Conservation (phyloP, 2,797 vertebrate species). For the Premnoplex brunnescens region DNA sequence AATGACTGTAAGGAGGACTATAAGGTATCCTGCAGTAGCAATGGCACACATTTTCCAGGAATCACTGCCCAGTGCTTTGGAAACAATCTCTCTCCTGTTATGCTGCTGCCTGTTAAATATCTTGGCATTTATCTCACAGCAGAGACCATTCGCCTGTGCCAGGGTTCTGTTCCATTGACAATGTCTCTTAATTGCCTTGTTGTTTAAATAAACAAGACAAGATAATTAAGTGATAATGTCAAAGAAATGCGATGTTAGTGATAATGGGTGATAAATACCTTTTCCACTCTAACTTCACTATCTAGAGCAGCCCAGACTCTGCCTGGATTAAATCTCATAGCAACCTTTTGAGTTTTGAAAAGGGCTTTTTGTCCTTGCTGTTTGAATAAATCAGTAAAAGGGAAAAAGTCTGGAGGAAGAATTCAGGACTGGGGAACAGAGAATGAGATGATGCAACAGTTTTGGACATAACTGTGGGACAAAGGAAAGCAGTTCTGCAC, state of each 20-base stretch:
- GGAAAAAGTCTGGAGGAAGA: background rate
- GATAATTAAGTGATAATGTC: conserved; percentile 72
- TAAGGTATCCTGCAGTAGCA: background rate
- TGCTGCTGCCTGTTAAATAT: conserved; percentile 57
- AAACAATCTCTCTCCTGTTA: conserved; percentile 37
- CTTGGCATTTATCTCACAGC: conserved; percentile 66
- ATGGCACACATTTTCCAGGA: background rate
- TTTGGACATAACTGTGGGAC: background rate
- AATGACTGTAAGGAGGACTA: background rate
- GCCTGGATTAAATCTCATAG: background rate
- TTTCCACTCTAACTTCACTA: background rate
- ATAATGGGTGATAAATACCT: conserved; percentile 20
- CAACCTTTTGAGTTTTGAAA: background rate
- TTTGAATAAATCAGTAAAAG: background rate
- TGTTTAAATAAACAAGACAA: conserved; percentile 70
- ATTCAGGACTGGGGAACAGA: background rate
- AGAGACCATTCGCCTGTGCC: conserved; percentile 43
- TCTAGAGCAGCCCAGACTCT: background rate
- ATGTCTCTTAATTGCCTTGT: conserved; percentile 68
- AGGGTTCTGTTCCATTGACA: conserved; percentile 69
- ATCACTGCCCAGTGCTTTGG: conserved; percentile 33
- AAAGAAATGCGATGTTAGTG: conserved; percentile 46
- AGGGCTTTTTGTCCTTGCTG: background rate
- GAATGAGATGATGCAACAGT: background rate
- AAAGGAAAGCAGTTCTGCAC: background rate